Base-by-base conservation (phyloP, 2,888 invertebrate genomes). In the Diogma glabrata region DNA sequence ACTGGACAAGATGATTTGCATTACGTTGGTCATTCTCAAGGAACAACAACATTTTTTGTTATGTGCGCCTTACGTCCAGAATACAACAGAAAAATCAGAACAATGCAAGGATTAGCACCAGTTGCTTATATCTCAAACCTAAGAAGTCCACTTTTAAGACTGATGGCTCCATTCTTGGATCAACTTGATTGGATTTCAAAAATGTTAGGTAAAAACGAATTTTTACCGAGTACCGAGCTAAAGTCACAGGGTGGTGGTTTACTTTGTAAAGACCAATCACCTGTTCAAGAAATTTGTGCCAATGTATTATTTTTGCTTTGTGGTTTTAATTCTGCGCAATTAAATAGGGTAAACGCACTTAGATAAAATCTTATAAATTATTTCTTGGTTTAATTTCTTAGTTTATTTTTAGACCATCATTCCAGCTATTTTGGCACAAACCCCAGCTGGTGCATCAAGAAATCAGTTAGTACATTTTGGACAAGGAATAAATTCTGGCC, bases 381-480 rank as follows among this genome's bases (percentile, higher is more conserved):
- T n/a, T n/a, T n/a, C n/a, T n/a, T n/a, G n/a, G n/a, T n/a, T n/a
- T n/a, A n/a, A n/a, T n/a, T n/a, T n/a, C n/a, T n/a, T n/a, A n/a
- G 14, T 6, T 71, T 53, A 76, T 4, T 73, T 70, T 52, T 52
- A 81, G 79, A 78, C 78, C 2, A 71, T 81, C 63, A 56, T 83
- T 36, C 79, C 82, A 0, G 75, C 78, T 0, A 78, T 79, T 54
- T 57, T 79, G 6, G 74, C 73, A 2, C 78, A 81, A 56, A 64
- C 73, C 1, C 82, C 83, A 3, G 80, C 82, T 2, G 82, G 83
- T 6, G 67, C 77, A 1, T 74, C 83, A 1, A 72, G 75, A 1
- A 74, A 75, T 58, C 82, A 84, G 60, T 60, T 84, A 0, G 66
- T 76, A 2, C 86, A 87, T 64, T 86, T 75, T 60, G 78, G 72